A percentile compares a stretch with the other conserved stretches of the same genome.
These are phyloP conservation scores for Euplagia quadripunctaria DNA, from an alignment of 2,888 invertebrate species.

Conservation along the genomic window DNA sequence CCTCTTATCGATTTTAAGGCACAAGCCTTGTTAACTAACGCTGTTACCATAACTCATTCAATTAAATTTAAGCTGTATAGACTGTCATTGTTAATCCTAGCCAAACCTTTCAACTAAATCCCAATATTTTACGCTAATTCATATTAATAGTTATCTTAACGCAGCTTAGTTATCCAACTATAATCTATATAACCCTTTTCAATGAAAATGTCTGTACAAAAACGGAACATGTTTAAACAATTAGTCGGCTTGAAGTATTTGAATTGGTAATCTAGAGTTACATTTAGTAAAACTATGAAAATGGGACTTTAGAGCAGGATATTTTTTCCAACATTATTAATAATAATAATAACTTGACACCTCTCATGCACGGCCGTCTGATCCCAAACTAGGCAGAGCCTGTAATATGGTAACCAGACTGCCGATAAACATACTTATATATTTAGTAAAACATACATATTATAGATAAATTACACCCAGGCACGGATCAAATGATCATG, in stretches of 20 bases:
- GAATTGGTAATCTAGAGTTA: too few relatives aligned
- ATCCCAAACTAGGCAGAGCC: too few relatives aligned
- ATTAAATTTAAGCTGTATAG: slow-evolving; percentile 5
- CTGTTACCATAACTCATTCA: slow-evolving; percentile 9
- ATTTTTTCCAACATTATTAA: background rate
- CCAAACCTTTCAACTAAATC: slow-evolving; percentile 1
- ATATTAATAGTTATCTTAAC: slow-evolving; percentile 2
- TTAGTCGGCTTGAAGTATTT: background rate
- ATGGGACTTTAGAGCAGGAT: background rate
- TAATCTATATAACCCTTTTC: background rate
- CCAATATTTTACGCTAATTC: slow-evolving; percentile 1
- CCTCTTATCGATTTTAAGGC: background rate
- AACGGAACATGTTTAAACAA: background rate
- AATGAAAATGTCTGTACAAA: background rate
- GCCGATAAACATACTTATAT: too few relatives aligned
- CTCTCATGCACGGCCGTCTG: too few relatives aligned
- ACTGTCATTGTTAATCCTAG: slow-evolving; percentile 6
- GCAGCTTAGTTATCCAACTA: background rate
- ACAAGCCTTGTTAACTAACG: background rate
- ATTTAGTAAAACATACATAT: too few relatives aligned
- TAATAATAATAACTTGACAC: too few relatives aligned
- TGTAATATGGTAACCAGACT: too few relatives aligned
- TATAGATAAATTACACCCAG: too few relatives aligned
- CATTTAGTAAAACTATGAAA: background rate
- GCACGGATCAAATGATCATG: too few relatives aligned